phyloP scores from a whole-genome alignment of 2,113 vertebrate species.

The Melanostigma gelatinosum region DNA sequence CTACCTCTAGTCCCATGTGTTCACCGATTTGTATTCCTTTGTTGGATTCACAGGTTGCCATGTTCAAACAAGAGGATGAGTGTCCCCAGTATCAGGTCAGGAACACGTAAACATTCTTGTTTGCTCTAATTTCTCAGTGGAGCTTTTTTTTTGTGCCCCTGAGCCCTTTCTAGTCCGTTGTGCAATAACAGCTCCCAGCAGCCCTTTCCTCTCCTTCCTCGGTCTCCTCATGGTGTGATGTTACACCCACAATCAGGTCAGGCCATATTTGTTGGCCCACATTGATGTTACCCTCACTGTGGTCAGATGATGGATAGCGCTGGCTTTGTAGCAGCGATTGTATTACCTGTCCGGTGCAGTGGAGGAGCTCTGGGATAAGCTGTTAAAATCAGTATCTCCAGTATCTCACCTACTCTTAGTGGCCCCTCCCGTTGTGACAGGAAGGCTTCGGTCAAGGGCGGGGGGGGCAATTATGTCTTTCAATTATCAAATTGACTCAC shows the following conservation, averaged over 20 bases:
- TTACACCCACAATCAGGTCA: constrained; percentile 76
- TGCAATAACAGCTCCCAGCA: constrained; percentile 27
- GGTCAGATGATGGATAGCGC: constrained; percentile 50
- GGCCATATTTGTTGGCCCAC: constrained; percentile 63
- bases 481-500: neutral
- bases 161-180: constrained; percentile 46
- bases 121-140: constrained; percentile 51
- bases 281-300: constrained; percentile 53
- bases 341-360: constrained; percentile 50
- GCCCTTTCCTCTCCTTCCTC: constrained; percentile 9
- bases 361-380: constrained; percentile 46
- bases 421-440: constrained; percentile 13
- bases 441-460: neutral
- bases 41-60: neutral
- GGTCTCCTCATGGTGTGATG: constrained; percentile 44
- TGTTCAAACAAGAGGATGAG: constrained; percentile 15
- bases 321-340: constrained; percentile 64
- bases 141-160: constrained; percentile 20
- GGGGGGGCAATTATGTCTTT: neutral
- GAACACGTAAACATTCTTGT: constrained; percentile 36
- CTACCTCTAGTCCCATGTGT: too few species aligned
- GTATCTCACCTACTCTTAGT: constrained; percentile 54
- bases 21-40: neutral
- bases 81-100: constrained; percentile 26
- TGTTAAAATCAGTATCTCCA: constrained; percentile 46